Evolutionary conservation across 1,140 invertebrate genomes (phyloP), one percentile per base, ranked within the genome.

Genomic region (Apocrypta bakeri): DNA sequence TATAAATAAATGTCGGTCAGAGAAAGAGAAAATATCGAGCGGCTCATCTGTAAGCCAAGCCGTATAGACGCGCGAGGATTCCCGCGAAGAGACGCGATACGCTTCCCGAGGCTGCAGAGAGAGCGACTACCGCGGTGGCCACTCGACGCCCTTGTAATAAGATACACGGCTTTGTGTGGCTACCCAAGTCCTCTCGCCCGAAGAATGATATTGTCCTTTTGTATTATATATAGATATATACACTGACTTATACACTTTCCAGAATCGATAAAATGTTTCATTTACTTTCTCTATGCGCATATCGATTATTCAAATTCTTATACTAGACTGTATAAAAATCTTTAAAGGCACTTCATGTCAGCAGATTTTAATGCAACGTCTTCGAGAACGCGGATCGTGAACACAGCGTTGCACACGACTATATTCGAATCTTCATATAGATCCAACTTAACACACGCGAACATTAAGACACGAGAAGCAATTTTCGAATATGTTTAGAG

Each of bases 401-500:
- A n/a, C n/a, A n/a, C n/a, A n/a, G n/a, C n/a, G n/a, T n/a, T n/a
- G n/a, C n/a, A n/a, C n/a, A n/a, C n/a, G n/a, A n/a, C n/a, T 37
- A 37, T 9, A 37, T 37, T 9, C 33, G 9, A 4, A 37, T 37
- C 33, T 37, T 2, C 9, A 37, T 9, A 9, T 37, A 37, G 3
- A 37, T 37, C 33, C 8, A 7, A 24, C 4, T 11, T 11, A n/a
- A 9, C 6, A 56, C 74, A 63, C 48, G 29, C 74, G 76, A 78
- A 21, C 6, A 29, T 21, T 24, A n/a, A 14, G 24, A 27, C 33
- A 37, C 48, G 2, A n/a, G n/a, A 78, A 66, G 33, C n/a, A 63
- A 66, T 68, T 42, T 78, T 75, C 56, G 40, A 78, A 78, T 78
- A 66, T n/a, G 75, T 25, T 17, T 17, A 56, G 48, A 3, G 17